Evolutionary conservation across 2,113 vertebrate genomes (phyloP), one percentile per base, ranked within the genome.

Genomic region (Triplophysa rosa): DNA sequence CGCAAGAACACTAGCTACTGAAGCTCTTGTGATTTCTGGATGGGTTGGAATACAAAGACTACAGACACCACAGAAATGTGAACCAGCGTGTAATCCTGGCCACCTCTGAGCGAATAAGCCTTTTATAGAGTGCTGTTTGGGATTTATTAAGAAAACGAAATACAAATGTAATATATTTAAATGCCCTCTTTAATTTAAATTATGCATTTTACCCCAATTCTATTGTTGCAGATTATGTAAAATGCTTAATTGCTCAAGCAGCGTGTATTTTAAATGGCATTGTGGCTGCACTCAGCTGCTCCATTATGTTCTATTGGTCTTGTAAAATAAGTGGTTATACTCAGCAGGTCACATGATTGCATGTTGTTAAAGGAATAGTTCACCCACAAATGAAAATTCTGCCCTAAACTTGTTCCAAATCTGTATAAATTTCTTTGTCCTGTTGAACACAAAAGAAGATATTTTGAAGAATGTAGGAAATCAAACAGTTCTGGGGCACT

Each of bases 241-340:
- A 72, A 58, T 10, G n/a, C 52, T 7, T n/a, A 17, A 49, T 11
- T 56, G 52, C 16, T 58, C 19, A 9, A 8, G 54, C 54, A 58
- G 54, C 45, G 21, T 67, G 2, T 29, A 17, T 40, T 29, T n/a
- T 23, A 49, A 54, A 17, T 21, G 65, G 6, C 33, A 61, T 37
- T 59, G 5, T 8, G 16, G 42, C 11, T 21, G 13, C 1, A 14
- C 33, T 69, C 26, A 62, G 23, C 52, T 65, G 33, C n/a, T 24
- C 19, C 13, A n/a, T 33, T 47, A 58, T 66, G 21, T 33, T 66
- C 26, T 49, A 42, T 74, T 49, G 40, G n/a, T 67, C 23, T 21
- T 52, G 21, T 79, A 52, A 72, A 52, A 52, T 78, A 47, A 66
- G 37, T 72, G 68, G 17, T 26, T 42, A 61, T 21, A 49, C 24